Evolutionary conservation across 2,797 vertebrate genomes (phyloP).

Genomic region (Bradypodion ventrale): DNA sequence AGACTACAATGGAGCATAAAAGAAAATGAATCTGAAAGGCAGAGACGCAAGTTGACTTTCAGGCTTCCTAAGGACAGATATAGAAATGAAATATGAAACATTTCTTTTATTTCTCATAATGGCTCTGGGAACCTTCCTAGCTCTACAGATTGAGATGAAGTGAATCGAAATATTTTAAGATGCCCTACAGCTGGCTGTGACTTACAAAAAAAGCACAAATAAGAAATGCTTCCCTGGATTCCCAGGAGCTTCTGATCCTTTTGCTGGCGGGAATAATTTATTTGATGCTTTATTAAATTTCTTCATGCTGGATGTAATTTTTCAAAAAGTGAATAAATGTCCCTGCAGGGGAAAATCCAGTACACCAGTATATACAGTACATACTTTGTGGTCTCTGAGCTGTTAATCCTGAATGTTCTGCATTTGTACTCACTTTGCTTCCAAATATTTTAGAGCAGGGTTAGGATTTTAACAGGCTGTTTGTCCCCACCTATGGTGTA

Average conservation of each 20-base stretch:
- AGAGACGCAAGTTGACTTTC: conserved; percentile 60
- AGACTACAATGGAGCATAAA: conserved; percentile 61
- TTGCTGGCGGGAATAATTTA: not conserved
- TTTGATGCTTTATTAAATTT: conserved; percentile 11
- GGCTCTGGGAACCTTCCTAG: conserved; percentile 45
- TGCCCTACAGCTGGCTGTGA: not conserved
- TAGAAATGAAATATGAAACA: conserved; percentile 50
- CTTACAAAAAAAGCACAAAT: not conserved
- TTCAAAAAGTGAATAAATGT: not conserved
- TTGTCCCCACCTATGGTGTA: too few species aligned
- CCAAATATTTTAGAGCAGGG: too few species aligned
- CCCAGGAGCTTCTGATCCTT: not conserved
- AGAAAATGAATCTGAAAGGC: conserved; percentile 64
- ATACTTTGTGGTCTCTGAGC: not conserved
- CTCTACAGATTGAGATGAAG: conserved; percentile 38
- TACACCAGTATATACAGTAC: not conserved
- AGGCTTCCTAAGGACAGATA: conserved; percentile 62
- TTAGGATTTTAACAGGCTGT: too few species aligned
- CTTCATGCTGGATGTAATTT: conserved; percentile 6
- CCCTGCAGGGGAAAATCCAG: not conserved
- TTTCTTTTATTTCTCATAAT: conserved; percentile 52
- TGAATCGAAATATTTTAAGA: not conserved
- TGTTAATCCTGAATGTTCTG: too few species aligned
- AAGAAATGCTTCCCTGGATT: not conserved
- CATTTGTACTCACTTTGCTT: too few species aligned